These are phyloP conservation scores for Thinocorus orbignyianus DNA, from an alignment of 2,113 vertebrate genomes.

Conservation along the genomic window DNA sequence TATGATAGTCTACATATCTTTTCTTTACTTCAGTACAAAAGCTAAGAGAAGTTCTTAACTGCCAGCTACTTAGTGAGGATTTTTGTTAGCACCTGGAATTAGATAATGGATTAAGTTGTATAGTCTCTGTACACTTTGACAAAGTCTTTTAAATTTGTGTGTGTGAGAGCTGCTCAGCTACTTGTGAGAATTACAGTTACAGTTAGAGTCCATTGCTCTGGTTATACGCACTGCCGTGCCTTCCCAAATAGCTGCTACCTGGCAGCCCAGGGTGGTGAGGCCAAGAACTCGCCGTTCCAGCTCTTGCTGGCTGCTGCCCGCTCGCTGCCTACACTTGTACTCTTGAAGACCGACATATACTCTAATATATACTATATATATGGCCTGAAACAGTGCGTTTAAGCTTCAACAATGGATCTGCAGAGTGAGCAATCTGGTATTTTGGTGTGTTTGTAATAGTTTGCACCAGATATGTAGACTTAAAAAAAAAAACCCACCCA, in stretches of 20 bases:
- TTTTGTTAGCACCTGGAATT: background rate
- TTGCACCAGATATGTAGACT: background rate
- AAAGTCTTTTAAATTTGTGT: background rate
- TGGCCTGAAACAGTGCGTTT: background rate
- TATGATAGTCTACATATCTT: background rate
- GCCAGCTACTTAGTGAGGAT: background rate
- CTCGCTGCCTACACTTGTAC: background rate
- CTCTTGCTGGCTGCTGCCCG: background rate
- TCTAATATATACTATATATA: no score
- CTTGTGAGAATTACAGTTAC: background rate
- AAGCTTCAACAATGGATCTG: background rate
- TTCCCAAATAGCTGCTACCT: background rate
- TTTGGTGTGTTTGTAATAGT: background rate
- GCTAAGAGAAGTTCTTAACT: background rate
- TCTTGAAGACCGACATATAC: background rate
- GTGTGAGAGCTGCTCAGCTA: background rate
- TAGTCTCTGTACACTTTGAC: background rate
- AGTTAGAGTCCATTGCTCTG: background rate
- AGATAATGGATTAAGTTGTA: background rate
- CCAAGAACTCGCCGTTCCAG: accelerated
- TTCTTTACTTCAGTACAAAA: background rate
- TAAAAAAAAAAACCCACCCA: background rate
- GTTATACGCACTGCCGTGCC: accelerated
- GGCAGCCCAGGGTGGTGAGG: background rate
- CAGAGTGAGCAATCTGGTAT: background rate